Conservation (phyloP, 2,113 vertebrate species). For the Orientallactaga bullata region DNA sequence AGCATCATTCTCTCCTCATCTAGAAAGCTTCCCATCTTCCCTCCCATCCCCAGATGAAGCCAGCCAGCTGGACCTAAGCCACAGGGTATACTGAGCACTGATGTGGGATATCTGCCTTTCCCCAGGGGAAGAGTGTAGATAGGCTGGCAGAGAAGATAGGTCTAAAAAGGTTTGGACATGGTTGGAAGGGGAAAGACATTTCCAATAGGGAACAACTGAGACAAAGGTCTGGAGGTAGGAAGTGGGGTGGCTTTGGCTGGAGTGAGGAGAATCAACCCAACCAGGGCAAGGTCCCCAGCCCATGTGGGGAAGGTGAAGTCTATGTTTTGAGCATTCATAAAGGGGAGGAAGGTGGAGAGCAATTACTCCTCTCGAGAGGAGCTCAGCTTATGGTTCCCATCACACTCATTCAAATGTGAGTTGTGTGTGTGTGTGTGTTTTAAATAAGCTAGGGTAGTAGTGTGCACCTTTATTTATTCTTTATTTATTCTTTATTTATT, state of each 20-base stretch:
- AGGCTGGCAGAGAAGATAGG: not conserved
- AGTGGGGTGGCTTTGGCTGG: not conserved
- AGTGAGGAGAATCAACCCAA: not conserved
- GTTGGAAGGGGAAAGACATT: conserved; percentile 30
- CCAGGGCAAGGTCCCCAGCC: not conserved
- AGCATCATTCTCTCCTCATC: not conserved
- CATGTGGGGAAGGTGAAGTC: not conserved
- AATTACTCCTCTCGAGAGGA: not conserved
- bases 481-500: no score
- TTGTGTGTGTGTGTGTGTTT: not conserved
- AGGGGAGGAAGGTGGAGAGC: not conserved
- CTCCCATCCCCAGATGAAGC: not conserved
- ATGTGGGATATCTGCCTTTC: not conserved
- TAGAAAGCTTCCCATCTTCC: not conserved
- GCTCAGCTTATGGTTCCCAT: not conserved
- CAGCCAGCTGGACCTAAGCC: not conserved
- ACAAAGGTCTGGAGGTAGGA: not conserved
- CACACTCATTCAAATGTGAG: not conserved
- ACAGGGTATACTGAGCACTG: not conserved
- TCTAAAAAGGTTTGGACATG: conserved; percentile 42
- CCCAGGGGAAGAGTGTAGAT: not conserved
- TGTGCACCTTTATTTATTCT: no score
- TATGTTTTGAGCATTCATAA: not conserved
- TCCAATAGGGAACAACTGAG: not conserved
- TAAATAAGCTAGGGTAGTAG: no score